phyloP scores from a whole-genome alignment of 1,140 invertebrate species.

The Artemia franciscana region DNA sequence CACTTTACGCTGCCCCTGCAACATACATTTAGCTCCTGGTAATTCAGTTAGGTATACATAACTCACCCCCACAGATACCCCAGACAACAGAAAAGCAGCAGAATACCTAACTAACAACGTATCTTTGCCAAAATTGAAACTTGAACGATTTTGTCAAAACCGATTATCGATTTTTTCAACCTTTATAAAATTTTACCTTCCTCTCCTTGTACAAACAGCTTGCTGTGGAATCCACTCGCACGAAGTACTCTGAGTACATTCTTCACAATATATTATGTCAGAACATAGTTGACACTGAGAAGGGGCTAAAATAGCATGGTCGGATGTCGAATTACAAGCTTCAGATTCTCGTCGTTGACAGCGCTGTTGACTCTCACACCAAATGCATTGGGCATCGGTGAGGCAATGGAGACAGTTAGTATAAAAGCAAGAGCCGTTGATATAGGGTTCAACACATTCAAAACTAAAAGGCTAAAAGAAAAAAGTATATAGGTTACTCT shows the following conservation, averaged over 20 bases:
- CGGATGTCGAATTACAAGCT: background rate
- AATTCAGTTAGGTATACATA: too few relatives aligned
- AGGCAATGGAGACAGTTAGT: slow-evolving; percentile 66
- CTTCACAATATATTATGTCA: slow-evolving; percentile 61
- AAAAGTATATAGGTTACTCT: background rate
- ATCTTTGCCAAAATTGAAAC: too few relatives aligned
- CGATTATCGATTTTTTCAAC: too few relatives aligned
- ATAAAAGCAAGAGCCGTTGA: slow-evolving; percentile 53
- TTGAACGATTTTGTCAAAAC: too few relatives aligned
- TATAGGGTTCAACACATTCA: slow-evolving; percentile 67
- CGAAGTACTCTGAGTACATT: slow-evolving; percentile 35
- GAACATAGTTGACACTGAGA: slow-evolving; percentile 60
- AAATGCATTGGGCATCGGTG: slow-evolving; percentile 65
- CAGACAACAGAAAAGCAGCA: too few relatives aligned
- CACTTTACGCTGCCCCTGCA: too few relatives aligned
- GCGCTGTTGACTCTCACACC: slow-evolving; percentile 37
- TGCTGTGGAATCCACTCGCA: slow-evolving; percentile 75
- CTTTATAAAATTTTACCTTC: slow-evolving; percentile 31
- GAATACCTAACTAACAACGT: too few relatives aligned
- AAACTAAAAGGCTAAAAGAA: slow-evolving; percentile 43
- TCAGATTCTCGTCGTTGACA: slow-evolving; percentile 13
- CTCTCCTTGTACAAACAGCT: slow-evolving; percentile 50
- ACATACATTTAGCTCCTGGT: too few relatives aligned
- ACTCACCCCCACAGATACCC: too few relatives aligned
- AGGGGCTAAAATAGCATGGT: slow-evolving; percentile 36